These are phyloP conservation scores for Vipera latastei DNA, from an alignment of 2,797 vertebrate species.

Conservation along the genomic window DNA sequence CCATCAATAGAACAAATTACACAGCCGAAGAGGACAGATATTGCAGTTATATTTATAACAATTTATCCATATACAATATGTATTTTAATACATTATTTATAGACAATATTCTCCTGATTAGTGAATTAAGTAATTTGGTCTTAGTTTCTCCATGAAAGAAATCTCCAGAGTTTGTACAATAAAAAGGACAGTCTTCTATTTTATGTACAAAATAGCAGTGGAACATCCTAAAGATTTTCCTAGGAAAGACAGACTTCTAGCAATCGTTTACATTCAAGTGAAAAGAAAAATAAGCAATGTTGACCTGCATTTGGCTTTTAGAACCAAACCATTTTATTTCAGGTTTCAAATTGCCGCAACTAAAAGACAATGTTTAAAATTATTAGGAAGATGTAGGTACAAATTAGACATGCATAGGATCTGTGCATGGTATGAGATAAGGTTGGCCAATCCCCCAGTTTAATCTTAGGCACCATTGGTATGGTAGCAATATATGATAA, in stretches of 20 bases:
- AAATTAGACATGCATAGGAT: neutral
- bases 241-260: neutral
- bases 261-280: neutral
- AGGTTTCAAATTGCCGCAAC: neutral
- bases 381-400: neutral
- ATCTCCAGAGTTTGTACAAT: neutral
- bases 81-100: neutral
- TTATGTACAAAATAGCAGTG: neutral
- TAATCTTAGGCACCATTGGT: neutral
- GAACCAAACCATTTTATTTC: neutral
- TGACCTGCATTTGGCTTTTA: neutral
- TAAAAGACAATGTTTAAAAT: neutral
- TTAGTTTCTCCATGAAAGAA: neutral
- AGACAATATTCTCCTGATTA: neutral
- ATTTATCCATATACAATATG: neutral
- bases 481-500: neutral
- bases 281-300: neutral
- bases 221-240: neutral
- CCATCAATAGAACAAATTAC: constrained; percentile 14
- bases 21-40: neutral
- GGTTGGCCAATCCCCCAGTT: neutral
- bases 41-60: neutral
- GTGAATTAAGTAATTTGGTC: neutral
- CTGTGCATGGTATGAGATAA: neutral
- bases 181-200: neutral